Conservation (phyloP, 2,113 vertebrate species). For the Callipepla squamata region DNA sequence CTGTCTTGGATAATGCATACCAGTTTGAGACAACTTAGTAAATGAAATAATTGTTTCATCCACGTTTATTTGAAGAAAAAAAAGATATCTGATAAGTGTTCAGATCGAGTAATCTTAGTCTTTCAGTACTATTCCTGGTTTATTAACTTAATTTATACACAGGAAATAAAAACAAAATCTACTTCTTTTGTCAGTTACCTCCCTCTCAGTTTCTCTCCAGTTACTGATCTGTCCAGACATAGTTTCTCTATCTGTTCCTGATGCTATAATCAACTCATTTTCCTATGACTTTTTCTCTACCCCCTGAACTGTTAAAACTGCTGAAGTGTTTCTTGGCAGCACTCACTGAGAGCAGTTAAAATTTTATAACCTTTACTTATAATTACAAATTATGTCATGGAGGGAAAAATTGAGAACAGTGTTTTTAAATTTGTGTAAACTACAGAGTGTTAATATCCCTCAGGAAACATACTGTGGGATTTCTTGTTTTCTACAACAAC, state of each 20-base stretch:
- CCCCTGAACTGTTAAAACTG: conserved; percentile 7
- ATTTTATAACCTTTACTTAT: conserved; percentile 34
- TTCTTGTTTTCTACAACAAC: not conserved
- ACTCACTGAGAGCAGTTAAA: not conserved
- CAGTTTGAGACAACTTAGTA: not conserved
- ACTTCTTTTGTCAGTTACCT: not conserved
- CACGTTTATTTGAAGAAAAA: not conserved
- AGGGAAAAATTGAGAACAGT: not conserved
- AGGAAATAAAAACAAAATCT: not conserved
- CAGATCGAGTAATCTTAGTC: not conserved
- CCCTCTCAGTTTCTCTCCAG: not conserved
- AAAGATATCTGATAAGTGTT: not conserved
- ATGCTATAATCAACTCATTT: not conserved
- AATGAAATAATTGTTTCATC: not conserved
- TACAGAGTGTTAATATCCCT: not conserved
- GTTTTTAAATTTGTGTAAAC: not conserved
- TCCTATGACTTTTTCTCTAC: not conserved
- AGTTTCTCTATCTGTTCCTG: conserved; percentile 12
- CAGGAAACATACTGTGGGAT: not conserved
- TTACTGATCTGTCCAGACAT: not conserved
- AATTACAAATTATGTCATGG: conserved; percentile 14
- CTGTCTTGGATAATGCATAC: not conserved
- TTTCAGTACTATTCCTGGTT: not conserved
- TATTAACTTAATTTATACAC: not conserved
- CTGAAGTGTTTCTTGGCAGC: not conserved